Evolutionary conservation across 2,113 vertebrate genomes (phyloP), one percentile per base, ranked within the genome.

Genomic region (Saguinus imperator): DNA sequence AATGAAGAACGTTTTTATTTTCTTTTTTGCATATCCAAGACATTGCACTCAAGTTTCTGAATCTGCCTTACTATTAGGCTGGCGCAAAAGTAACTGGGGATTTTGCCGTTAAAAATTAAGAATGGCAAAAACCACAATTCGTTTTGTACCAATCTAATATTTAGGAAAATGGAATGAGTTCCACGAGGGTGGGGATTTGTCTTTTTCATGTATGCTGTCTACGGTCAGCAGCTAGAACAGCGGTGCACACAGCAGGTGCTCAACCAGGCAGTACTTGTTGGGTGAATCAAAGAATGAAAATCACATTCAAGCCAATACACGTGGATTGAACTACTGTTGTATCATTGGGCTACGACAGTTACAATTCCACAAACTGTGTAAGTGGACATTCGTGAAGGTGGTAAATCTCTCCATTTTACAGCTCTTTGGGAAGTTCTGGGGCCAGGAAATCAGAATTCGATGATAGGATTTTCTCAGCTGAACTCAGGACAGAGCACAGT

Each of bases 241-340:
- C 7, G 7, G 37, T 37, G 43, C 11, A 45, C 4, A 82, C 1
- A 57, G 27, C 5, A 64, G 81, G 14, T 66, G 32, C 43, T 80
- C 40, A 32, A n/a, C 48, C 80, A 37, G 29, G 21, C 1, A 8
- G n/a, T 35, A 14, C 64, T 72, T 72, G 43, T 48, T 83, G 66
- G 77, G 12, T 35, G 40, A 82, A 66, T 57, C n/a, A 66, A 94
- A 84, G 43, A 92, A 76, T n/a, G n/a, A 91, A 95, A 91, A 86
- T 76, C 73, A 72, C 14, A 89, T 73, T 70, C 72, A 50, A 87
- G 89, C 77, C 75, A 70, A 92, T 25, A 81, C 37, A 37, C 7
- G 0, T 23, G 55, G 50, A 89, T 88, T 48, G 48, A 87, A 92
- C 58, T 43, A 52, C 23, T 58, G 17, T 21, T 45, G 27, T 48